Evolutionary conservation across 2,888 invertebrate genomes (phyloP), one percentile per base, ranked within the genome.

Genomic region (Polyommatus iphigenia): DNA sequence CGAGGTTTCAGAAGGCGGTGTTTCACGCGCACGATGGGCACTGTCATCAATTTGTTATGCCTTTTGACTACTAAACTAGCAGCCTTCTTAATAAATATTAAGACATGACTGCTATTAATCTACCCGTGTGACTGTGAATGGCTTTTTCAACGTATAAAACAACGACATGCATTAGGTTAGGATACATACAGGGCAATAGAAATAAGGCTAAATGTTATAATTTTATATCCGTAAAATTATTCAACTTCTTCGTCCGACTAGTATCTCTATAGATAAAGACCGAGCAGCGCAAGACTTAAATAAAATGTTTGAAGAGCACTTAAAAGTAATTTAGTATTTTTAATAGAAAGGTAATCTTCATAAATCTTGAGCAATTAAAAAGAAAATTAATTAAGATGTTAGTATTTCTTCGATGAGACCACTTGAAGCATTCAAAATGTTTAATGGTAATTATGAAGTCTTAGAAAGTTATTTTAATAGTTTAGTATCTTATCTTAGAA

Each of bases 1-100:
- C 8, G 0, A 77, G 57, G 13, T 78, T 77, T 24, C 75, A 76
- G 2, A 76, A 32, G 0, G 67, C 79, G 46, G 77, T 80, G 0
- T 59, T 71, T 3, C n/a, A 80, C 3, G 10, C 29, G 0, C 81
- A 84, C 72, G 78, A 81, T 71, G 86, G 86, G 0, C 80, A 80
- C 13, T 86, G 86, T n/a, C 50, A 82, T 5, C 81, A 81, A 32
- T 81, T 82, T 59, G 20, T 79, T 18, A 73, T 77, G 18, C 82
- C 82, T 3, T 81, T 79, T 75, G 81, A 82, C 15, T 82, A 82
- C 80, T 82, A 71, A 59, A 78, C 29, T 32, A 36, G 10, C 54
- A 46, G 7, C 46, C 46, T 36, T 36, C 36, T 6, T 6, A 36
- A 36, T 36, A 36, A 24, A 24, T 24, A 24, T 32, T 32, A 32